Base-by-base conservation (phyloP, 2,113 vertebrate genomes). In the Hassar affinis region DNA sequence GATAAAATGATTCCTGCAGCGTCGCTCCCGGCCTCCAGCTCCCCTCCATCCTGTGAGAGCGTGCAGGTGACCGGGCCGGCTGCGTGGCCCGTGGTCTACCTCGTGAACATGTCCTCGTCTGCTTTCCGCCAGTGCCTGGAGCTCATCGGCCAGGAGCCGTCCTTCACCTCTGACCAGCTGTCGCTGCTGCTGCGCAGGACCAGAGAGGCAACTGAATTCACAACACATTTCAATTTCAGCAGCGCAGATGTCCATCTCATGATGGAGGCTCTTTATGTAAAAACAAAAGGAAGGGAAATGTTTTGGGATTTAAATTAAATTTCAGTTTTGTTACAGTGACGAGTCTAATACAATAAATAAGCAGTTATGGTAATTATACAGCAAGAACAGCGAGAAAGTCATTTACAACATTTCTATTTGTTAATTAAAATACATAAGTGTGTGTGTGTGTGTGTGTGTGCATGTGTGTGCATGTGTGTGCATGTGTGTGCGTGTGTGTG, bases 121-220 rank as follows among this genome's bases (percentile, higher is more conserved):
- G 90, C 86, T 42, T 95, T 95, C 90, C 82, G 87, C 85, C 91
- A 91, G 86, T 95, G 95, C 85, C 89, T 95, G 84, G 94, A 95
- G 89, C 88, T 94, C 78, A 92, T 96, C 22, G 94, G 95, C 56
- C 86, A 78, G 7, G 94, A 95, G 57, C 85, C 85, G 0, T 91
- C 90, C 84, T 86, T 95, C 6, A 82, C 68, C n/a, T 25, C 88
- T 47, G 93, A 90, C 76, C 90, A 94, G 64, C 90, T 92, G 25
- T 86, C 12, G 1, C 57, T 88, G 77, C 87, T 95, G 64, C 88
- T 95, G 14, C 68, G 27, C 18, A 95, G 69, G 87, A 90, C 93
- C 62, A 94, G 93, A 87, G 54, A 94, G 91, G 95, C 95, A 86
- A 71, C 22, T 49, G 6, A 25, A 22, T 68, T 56, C 9, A 18